Conservation (phyloP, 1,140 invertebrate species). For the Asbolus verrucosus region DNA sequence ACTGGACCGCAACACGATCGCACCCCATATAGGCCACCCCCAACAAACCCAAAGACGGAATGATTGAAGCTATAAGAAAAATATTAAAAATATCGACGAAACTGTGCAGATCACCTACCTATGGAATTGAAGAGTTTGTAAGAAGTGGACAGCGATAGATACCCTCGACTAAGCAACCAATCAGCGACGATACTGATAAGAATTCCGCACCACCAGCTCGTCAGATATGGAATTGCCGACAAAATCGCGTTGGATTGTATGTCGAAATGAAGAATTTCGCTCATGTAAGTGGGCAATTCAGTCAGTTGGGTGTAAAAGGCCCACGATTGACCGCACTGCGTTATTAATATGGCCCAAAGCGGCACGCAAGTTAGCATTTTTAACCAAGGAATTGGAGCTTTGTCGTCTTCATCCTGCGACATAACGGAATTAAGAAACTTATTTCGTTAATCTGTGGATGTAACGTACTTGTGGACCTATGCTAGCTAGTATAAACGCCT, state of each 20-base stretch:
- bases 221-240: slow-evolving; percentile 84
- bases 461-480: slow-evolving; percentile 65
- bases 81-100: slow-evolving; percentile 4
- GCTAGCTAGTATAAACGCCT: slow-evolving; percentile 75
- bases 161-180: slow-evolving; percentile 73
- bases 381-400: slow-evolving; percentile 75
- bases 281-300: slow-evolving; percentile 94
- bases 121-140: slow-evolving; percentile 84
- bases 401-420: slow-evolving; percentile 61
- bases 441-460: background rate
- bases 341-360: slow-evolving; percentile 87
- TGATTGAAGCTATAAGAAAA: slow-evolving; percentile 71
- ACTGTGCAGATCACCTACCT: slow-evolving; percentile 63
- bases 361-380: slow-evolving; percentile 84
- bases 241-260: slow-evolving; percentile 84
- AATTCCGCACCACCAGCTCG: slow-evolving; percentile 78
- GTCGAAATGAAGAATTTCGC: slow-evolving; percentile 89
- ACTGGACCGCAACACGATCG: slow-evolving; percentile 76
- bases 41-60: slow-evolving; percentile 79
- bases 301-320: slow-evolving; percentile 95
- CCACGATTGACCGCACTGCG: slow-evolving; percentile 94
- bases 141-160: slow-evolving; percentile 74
- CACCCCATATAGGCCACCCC: slow-evolving; percentile 84
- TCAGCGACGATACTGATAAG: slow-evolving; percentile 78
- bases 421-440: background rate